Evolutionary conservation across 2,797 vertebrate genomes (phyloP).

Genomic region (Crypturellus tataupa): DNA sequence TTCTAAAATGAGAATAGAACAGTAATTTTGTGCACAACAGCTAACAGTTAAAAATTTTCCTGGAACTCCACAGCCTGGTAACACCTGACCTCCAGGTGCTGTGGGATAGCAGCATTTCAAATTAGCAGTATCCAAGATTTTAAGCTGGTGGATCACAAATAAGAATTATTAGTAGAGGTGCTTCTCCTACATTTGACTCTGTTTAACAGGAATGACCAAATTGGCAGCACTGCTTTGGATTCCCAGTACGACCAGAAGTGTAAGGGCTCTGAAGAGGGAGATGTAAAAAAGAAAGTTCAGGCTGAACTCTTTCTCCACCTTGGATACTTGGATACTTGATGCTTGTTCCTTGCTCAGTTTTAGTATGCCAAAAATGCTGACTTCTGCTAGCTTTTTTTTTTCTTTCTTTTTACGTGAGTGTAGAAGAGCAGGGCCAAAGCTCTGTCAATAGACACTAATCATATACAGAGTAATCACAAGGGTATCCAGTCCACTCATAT

Average conservation of each 20-base stretch:
- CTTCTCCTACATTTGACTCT: background rate
- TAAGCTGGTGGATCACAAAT: background rate
- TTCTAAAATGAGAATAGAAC: background rate
- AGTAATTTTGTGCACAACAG: background rate
- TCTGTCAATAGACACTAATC: background rate
- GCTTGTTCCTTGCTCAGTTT: background rate
- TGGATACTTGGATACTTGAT: background rate
- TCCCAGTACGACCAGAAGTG: background rate
- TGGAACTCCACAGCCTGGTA: background rate
- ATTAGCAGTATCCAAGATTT: background rate
- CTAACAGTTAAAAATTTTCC: background rate
- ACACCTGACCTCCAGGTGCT: background rate
- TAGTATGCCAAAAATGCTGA: background rate
- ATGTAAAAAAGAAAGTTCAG: background rate
- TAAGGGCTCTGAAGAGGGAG: background rate
- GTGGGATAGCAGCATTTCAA: background rate
- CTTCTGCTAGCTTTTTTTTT: background rate
- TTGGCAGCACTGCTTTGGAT: background rate
- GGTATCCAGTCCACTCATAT: background rate
- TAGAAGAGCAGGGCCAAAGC: background rate
- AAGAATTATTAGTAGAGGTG: background rate
- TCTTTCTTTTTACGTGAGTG: background rate
- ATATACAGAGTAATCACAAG: background rate
- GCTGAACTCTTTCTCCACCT: background rate
- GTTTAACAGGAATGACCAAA: background rate